Percentiles rank a stretch among this genome's conserved stretches.
Evolutionary conservation across 2,113 vertebrate genomes (phyloP).

Genomic region (Pollachius pollachius): DNA sequence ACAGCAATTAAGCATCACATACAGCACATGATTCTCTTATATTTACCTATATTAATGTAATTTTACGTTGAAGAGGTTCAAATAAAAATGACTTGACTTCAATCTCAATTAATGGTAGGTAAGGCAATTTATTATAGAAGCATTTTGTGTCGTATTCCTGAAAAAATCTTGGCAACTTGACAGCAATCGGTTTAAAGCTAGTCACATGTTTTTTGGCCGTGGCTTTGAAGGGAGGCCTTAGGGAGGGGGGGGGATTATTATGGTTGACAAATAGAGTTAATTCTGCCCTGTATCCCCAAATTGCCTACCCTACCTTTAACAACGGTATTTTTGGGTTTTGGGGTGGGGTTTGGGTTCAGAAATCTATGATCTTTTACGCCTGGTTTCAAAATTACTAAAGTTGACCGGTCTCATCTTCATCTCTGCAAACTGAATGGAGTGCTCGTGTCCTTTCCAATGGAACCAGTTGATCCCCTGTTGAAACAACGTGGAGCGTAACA

Average conservation of each 20-base stretch:
- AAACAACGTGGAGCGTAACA: background rate
- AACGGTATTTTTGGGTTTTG: background rate
- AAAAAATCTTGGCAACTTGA: no score
- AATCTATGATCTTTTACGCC: conserved; percentile 84
- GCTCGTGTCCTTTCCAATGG: conserved; percentile 96
- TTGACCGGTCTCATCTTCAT: conserved; percentile 92
- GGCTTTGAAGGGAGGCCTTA: background rate
- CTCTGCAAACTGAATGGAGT: conserved; percentile 92
- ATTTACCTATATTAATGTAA: no score
- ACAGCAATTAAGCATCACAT: background rate
- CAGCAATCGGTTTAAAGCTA: background rate
- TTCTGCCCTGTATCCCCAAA: background rate
- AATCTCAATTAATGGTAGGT: background rate
- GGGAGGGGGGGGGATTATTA: background rate
- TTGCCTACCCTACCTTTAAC: background rate
- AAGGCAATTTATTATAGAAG: background rate
- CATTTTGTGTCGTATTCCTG: no score
- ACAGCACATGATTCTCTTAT: background rate
- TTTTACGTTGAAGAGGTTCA: no score
- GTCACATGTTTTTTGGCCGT: background rate
- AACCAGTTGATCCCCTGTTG: conserved; percentile 97
- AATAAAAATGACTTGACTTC: background rate
- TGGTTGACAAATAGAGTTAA: no score
- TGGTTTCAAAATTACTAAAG: conserved; percentile 87
- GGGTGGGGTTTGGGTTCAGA: background rate